phyloP scores from a whole-genome alignment of 2,797 vertebrate genomes.

The Peromyscus melanophrys region DNA sequence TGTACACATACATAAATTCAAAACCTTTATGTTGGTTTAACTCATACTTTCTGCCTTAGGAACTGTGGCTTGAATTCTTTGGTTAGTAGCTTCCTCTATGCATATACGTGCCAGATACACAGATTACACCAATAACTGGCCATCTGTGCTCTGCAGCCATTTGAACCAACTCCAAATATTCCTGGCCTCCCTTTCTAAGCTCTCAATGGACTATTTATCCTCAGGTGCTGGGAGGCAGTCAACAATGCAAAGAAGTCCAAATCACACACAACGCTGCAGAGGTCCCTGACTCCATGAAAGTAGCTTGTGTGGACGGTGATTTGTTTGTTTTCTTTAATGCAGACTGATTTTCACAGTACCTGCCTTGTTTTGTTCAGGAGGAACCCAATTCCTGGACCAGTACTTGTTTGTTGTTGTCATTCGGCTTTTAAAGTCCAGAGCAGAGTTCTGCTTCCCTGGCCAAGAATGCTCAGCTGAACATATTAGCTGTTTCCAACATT shows the following conservation, averaged over 20 bases:
- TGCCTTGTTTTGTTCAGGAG: neutral
- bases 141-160: conserved; percentile 73
- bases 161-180: conserved; percentile 64
- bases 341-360: neutral
- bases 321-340: neutral
- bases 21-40: conserved; percentile 23
- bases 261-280: neutral
- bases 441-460: neutral
- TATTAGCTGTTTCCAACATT: conserved; percentile 17
- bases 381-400: neutral
- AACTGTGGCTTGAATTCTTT: conserved; percentile 67
- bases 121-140: conserved; percentile 72
- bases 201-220: conserved; percentile 73
- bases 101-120: conserved; percentile 69
- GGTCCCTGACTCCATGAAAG: neutral
- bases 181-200: conserved; percentile 59
- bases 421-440: conserved; percentile 31
- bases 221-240: conserved; percentile 75
- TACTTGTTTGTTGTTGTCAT: conserved; percentile 9
- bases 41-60: conserved; percentile 35
- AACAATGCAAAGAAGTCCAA: conserved; percentile 53
- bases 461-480: conserved; percentile 52
- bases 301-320: neutral
- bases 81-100: conserved; percentile 62
- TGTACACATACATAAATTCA: neutral